Conservation (phyloP, 2,888 invertebrate genomes). For the Trachelus iudaicus region DNA sequence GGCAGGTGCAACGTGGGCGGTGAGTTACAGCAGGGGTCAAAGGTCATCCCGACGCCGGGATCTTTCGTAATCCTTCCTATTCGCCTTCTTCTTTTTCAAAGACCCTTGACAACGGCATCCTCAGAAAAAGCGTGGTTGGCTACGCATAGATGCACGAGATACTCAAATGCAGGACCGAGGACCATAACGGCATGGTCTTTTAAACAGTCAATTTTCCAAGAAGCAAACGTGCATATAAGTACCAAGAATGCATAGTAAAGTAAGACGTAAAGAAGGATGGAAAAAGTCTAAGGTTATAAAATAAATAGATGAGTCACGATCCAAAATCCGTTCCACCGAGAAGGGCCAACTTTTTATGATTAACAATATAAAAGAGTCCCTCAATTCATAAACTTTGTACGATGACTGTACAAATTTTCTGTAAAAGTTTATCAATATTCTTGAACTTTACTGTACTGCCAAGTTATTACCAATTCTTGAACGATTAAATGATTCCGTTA, state of each 20-base stretch:
- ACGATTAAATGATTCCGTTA: not conserved
- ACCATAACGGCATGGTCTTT: not conserved
- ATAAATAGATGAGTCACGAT: not conserved
- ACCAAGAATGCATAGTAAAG: not conserved
- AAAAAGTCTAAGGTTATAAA: not conserved
- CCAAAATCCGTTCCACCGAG: not conserved
- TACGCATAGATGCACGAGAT: slow-evolving; percentile 24
- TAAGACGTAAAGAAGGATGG: not conserved
- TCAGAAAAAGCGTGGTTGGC: slow-evolving; percentile 22
- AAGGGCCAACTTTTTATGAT: not conserved
- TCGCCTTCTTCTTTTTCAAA: slow-evolving; percentile 11
- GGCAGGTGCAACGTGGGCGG: slow-evolving; percentile 62
- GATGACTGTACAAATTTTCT: not conserved
- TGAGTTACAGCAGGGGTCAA: slow-evolving; percentile 55
- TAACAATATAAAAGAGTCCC: not conserved
- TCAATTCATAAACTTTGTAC: not conserved
- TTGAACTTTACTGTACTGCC: not conserved
- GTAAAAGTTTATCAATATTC: not conserved
- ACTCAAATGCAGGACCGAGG: slow-evolving; percentile 18
- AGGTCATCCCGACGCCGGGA: slow-evolving; percentile 48
- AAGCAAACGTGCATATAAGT: not conserved
- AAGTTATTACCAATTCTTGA: not conserved
- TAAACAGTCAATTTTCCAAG: not conserved
- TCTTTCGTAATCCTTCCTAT: slow-evolving; percentile 48
- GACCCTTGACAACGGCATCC: not conserved